Percentiles rank a stretch among this genome's conserved stretches.
Conservation (phyloP, 2,113 vertebrate species). For the Cacatua alba region DNA sequence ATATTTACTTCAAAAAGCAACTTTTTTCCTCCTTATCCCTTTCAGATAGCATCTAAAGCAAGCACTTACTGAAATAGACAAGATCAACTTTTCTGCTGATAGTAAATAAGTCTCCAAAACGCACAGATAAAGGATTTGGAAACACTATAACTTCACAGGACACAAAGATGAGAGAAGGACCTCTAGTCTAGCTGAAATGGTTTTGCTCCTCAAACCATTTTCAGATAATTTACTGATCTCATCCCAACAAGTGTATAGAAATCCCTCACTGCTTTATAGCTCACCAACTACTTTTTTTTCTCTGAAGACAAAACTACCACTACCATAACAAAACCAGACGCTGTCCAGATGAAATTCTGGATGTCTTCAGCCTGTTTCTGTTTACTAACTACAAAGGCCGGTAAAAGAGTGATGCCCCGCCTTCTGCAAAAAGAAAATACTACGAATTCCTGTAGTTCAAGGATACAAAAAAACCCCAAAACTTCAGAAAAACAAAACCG, state of each 20-base stretch:
- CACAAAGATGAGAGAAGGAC: background rate
- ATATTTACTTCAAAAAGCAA: constrained; percentile 9
- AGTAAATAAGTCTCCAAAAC: background rate
- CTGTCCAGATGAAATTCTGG: background rate
- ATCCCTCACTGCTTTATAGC: background rate
- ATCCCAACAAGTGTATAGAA: background rate
- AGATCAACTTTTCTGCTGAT: background rate
- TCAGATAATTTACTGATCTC: constrained; percentile 27
- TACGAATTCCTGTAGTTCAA: background rate
- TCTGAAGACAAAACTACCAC: background rate
- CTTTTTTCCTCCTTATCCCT: constrained; percentile 1
- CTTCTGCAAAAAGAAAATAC: background rate
- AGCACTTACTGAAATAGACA: constrained; percentile 33
- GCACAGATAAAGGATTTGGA: background rate
- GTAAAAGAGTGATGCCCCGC: background rate
- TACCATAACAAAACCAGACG: background rate
- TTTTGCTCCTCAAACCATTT: background rate
- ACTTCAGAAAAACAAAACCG: background rate
- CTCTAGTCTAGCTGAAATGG: background rate
- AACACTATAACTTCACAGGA: background rate
- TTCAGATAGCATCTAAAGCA: constrained; percentile 1
- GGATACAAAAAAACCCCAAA: background rate
- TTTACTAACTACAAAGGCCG: background rate
- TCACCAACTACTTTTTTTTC: background rate
- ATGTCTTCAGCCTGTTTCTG: background rate